phyloP scores from a whole-genome alignment of 1,140 invertebrate genomes.

The Lordiphosa collinella region DNA sequence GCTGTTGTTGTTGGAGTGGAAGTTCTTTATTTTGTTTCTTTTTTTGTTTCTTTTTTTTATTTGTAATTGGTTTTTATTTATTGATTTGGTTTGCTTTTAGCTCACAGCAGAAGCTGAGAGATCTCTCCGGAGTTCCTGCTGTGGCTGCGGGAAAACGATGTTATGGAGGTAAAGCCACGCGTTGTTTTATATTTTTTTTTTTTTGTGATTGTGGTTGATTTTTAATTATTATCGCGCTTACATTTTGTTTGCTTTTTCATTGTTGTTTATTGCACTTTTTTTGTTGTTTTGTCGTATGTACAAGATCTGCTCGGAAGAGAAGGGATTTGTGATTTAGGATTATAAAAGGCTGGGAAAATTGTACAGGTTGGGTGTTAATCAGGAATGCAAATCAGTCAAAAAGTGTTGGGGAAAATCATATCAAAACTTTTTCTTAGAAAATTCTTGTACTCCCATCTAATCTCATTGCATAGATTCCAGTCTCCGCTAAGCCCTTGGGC shows the following conservation, averaged over 20 bases:
- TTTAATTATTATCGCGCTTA: conserved; percentile 60
- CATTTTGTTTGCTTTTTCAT: conserved; percentile 55
- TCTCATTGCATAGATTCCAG: too few relatives aligned
- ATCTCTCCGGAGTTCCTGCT: conserved; percentile 45
- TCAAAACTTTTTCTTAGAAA: too few relatives aligned
- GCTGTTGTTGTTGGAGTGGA: conserved; percentile 4
- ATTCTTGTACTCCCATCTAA: too few relatives aligned
- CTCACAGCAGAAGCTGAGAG: conserved; percentile 41
- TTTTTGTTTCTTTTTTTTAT: conserved; percentile 26
- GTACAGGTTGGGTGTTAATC: background rate
- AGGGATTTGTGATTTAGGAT: conserved; percentile 28
- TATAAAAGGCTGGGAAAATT: conserved; percentile 3
- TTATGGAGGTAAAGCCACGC: conserved; percentile 34
- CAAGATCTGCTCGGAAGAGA: conserved; percentile 19
- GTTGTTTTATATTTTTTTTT: conserved; percentile 33
- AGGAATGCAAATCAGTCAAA: background rate
- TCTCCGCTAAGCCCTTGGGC: too few relatives aligned
- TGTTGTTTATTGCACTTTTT: conserved; percentile 51
- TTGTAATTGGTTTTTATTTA: conserved; percentile 73
- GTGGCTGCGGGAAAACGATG: conserved; percentile 11
- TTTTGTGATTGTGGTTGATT: conserved; percentile 24
- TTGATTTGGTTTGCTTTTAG: conserved; percentile 49
- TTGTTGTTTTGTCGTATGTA: conserved; percentile 27
- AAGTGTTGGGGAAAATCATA: too few relatives aligned
- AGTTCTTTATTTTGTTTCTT: conserved; percentile 9